Conservation (phyloP, 1,140 invertebrate genomes). For the Camponotus vicinus region DNA sequence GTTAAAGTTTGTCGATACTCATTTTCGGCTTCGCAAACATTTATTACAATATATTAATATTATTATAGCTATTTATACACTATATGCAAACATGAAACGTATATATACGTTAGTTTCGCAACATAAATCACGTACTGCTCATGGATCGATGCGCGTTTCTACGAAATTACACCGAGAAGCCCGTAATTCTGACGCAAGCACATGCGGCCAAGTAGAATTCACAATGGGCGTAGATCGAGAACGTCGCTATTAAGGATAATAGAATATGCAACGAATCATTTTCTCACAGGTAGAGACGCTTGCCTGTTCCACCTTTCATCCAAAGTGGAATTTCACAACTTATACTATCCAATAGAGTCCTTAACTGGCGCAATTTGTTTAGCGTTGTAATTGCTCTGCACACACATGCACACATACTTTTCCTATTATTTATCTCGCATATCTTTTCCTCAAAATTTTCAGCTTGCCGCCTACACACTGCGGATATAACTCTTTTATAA, state of each 20-base stretch:
- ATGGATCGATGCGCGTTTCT: conserved; percentile 69
- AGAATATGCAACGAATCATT: conserved; percentile 72
- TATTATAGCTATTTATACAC: not conserved
- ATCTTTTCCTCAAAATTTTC: conserved; percentile 1
- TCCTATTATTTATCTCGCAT: not conserved
- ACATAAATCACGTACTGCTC: conserved; percentile 59
- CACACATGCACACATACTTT: not conserved
- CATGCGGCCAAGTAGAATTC: conserved; percentile 72
- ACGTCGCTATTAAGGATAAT: conserved; percentile 76
- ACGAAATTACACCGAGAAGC: conserved; percentile 58
- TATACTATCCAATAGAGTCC: conserved; percentile 40
- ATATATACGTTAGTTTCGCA: conserved; percentile 31
- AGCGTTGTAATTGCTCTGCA: conserved; percentile 14
- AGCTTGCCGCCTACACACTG: not conserved
- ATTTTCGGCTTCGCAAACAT: conserved; percentile 12
- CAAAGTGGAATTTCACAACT: conserved; percentile 61
- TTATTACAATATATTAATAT: not conserved
- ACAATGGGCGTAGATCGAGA: conserved; percentile 76
- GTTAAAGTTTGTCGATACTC: not conserved
- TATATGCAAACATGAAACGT: not conserved
- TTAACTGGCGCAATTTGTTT: conserved; percentile 38
- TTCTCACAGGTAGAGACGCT: conserved; percentile 70
- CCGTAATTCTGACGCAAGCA: conserved; percentile 68
- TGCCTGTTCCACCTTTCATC: conserved; percentile 68
- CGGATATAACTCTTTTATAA: conserved; percentile 24